These are phyloP conservation scores for Fulica atra DNA, from an alignment of 2,113 vertebrate species.

Conservation along the genomic window DNA sequence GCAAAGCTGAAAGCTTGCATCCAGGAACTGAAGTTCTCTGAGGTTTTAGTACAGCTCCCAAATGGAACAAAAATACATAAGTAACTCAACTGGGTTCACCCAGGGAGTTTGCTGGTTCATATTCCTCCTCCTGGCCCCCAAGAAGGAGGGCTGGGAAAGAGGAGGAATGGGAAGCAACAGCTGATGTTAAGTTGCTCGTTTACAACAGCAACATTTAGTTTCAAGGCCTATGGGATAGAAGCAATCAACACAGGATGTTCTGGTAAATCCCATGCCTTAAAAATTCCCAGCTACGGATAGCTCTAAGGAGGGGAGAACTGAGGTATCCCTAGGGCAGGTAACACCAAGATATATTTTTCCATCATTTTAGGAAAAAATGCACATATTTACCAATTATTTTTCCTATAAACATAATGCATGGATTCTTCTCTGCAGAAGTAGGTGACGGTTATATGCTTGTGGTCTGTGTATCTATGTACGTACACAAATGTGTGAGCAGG, in stretches of 20 bases:
- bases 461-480: not conserved
- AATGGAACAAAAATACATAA: not conserved
- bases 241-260: not conserved
- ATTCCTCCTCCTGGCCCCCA: not conserved
- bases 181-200: not conserved
- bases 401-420: not conserved
- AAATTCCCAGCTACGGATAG: not conserved
- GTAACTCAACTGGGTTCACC: not conserved
- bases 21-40: not conserved
- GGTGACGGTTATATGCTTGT: not conserved
- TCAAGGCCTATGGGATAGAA: not conserved
- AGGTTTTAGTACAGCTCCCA: not conserved
- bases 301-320: not conserved
- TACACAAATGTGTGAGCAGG: not conserved
- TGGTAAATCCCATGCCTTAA: not conserved
- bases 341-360: not conserved
- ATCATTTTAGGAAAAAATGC: not conserved
- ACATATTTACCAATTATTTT: fast-evolving
- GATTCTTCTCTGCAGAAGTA: not conserved
- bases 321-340: not conserved
- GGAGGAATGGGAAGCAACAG: not conserved
- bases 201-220: not conserved
- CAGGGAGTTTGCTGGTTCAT: not conserved
- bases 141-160: not conserved
- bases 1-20: not conserved